Conservation (phyloP, 2,888 invertebrate species). For the Schizotus pectinicornis region DNA sequence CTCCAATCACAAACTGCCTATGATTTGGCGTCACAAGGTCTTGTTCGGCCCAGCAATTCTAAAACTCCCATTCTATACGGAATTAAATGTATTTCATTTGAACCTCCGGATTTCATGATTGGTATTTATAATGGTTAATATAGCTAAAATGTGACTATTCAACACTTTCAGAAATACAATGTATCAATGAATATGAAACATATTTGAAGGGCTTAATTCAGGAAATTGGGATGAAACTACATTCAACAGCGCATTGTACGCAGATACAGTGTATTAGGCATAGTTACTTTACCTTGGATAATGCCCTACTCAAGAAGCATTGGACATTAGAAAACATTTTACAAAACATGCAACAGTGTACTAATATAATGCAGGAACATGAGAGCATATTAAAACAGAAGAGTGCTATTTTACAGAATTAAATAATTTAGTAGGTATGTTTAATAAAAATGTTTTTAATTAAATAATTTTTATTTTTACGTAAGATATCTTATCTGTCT, state of each 20-base stretch:
- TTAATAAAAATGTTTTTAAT: too few relatives aligned
- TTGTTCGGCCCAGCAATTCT: slow-evolving; percentile 74
- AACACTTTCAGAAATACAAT: slow-evolving; percentile 75
- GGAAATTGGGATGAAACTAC: slow-evolving; percentile 81
- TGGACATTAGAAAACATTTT: slow-evolving; percentile 77
- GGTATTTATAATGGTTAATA: slow-evolving; percentile 61
- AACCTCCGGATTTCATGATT: slow-evolving; percentile 83
- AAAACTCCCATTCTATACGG: slow-evolving; percentile 83
- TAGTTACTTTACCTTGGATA: slow-evolving; percentile 78
- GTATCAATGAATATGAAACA: slow-evolving; percentile 82
- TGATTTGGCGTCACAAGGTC: slow-evolving; percentile 83
- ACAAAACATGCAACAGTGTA: slow-evolving; percentile 67
- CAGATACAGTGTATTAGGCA: slow-evolving; percentile 81
- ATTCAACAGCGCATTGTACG: slow-evolving; percentile 80
- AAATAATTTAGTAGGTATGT: too few relatives aligned
- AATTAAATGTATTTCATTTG: slow-evolving; percentile 82
- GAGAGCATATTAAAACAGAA: slow-evolving; percentile 57
- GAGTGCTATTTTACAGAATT: slow-evolving; percentile 37
- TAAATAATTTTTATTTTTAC: too few relatives aligned
- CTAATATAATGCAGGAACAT: slow-evolving; percentile 62
- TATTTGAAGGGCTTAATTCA: slow-evolving; percentile 81
- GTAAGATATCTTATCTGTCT: too few relatives aligned
- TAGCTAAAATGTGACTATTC: not conserved
- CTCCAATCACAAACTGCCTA: slow-evolving; percentile 88
- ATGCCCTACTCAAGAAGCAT: slow-evolving; percentile 81